Conservation (phyloP, 1,140 invertebrate genomes). For the Brachionus paranguensis region DNA sequence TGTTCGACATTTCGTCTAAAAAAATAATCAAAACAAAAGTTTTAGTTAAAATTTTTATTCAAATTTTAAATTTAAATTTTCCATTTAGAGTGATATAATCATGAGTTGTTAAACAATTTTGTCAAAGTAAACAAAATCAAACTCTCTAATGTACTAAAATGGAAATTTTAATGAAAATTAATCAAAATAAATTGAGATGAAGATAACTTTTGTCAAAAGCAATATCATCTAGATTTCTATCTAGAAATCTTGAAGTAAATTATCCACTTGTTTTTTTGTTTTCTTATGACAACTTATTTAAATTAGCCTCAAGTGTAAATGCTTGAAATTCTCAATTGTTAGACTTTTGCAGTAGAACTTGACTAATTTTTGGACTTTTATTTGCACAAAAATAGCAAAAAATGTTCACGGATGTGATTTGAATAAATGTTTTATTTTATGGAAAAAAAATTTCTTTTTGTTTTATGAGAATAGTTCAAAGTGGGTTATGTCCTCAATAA, state of each 20-base stretch:
- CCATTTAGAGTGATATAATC: background rate
- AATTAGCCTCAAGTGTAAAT: background rate
- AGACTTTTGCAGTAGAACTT: background rate
- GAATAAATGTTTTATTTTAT: background rate
- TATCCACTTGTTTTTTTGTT: background rate
- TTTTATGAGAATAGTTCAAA: background rate
- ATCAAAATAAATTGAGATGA: background rate
- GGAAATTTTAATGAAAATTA: background rate
- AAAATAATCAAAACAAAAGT: background rate
- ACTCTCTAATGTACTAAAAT: background rate
- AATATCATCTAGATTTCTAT: background rate
- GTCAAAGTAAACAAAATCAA: background rate
- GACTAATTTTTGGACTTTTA: background rate
- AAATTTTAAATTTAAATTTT: background rate
- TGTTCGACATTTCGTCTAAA: conserved; percentile 22
- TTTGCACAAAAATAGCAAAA: background rate
- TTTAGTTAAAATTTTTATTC: background rate
- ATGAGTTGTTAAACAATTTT: background rate
- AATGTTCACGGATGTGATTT: background rate
- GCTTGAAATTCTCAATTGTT: background rate
- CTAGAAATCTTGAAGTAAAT: background rate
- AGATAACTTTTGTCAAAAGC: background rate
- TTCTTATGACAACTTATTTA: background rate
- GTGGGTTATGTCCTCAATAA: background rate
- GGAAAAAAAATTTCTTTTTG: background rate